Evolutionary conservation across 2,113 vertebrate species (phyloP), one percentile per base, ranked within the genome.

Genomic region (Mixornis gularis): DNA sequence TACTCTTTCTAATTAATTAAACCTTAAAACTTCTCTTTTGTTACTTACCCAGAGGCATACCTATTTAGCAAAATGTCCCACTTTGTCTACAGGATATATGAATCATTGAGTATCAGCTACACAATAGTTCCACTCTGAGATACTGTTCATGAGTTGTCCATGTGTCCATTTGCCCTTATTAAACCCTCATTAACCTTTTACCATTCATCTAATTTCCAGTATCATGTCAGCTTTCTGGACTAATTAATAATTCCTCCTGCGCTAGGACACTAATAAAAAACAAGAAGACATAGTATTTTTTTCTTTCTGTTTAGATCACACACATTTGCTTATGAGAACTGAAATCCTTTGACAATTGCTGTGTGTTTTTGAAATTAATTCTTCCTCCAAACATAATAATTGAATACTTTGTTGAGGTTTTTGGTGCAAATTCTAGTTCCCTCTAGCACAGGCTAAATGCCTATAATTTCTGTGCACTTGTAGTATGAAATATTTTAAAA

Each of bases 151-250:
- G 40, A 87, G 51, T 29, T 27, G 30, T 73, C 70, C 88, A 4
- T 85, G 36, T 69, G 85, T 76, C 71, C 71, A 30, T 40, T 62
- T 70, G 44, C 59, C 32, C 79, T 85, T 89, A 72, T 72, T 90
- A 88, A 94, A 85, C 25, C 70, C 92, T 81, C 59, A 72, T 88
- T 93, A 85, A 86, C n/a, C 73, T 90, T 55, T 73, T 32, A 60
- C 17, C 52, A 72, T 58, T 70, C 51, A 59, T 55, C 43, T 73
- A 52, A 38, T 79, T 93, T 73, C 43, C 30, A 66, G 59, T 52
- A 85, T 69, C 58, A 52, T 7, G 5, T 79, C 73, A 93, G 20
- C 22, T 87, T 32, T 32, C 19, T 82, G 43, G 34, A 70, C 59
- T 59, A 77, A 83, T 79, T 69, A 62, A 48, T 76, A 82, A 24